Percentiles rank a stretch among this genome's conserved stretches.
phyloP scores from a whole-genome alignment of 37 sponge, comb jelly and placozoan species.

The Cladorhizidae sp. region DNA sequence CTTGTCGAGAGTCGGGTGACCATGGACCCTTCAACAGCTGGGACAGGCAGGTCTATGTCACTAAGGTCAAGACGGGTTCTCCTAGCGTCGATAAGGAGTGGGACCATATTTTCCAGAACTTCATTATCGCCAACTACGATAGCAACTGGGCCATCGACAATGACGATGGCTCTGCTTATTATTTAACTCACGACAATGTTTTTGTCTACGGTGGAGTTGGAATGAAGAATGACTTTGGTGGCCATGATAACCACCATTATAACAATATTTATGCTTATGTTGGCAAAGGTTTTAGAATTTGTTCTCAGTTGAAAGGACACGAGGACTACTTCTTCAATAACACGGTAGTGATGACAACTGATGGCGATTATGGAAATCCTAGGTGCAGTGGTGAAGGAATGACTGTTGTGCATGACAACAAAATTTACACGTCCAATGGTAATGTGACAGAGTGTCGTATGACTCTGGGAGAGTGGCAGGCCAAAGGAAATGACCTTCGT shows the following conservation, averaged over 20 bases:
- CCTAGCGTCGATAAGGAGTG: slow-evolving; percentile 35
- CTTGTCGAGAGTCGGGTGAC: slow-evolving; percentile 67
- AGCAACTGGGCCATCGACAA: slow-evolving; percentile 63
- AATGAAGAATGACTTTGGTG: slow-evolving; percentile 70
- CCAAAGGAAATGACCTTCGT: slow-evolving; percentile 58
- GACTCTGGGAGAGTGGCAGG: slow-evolving; percentile 67
- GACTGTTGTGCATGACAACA: slow-evolving; percentile 67
- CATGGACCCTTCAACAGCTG: slow-evolving; percentile 80
- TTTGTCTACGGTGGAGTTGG: slow-evolving; percentile 56
- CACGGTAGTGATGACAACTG: slow-evolving; percentile 40
- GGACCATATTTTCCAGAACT: slow-evolving; percentile 47
- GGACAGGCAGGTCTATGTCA: slow-evolving; percentile 69
- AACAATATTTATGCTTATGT: slow-evolving; percentile 61
- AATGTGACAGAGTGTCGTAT: slow-evolving; percentile 67
- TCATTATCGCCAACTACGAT: slow-evolving; percentile 66
- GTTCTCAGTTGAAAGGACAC: slow-evolving; percentile 47
- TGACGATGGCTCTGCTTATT: slow-evolving; percentile 77
- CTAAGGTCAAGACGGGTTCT: slow-evolving; percentile 40
- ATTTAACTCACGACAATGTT: slow-evolving; percentile 59
- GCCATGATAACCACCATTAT: slow-evolving; percentile 61
- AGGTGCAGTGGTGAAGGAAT: slow-evolving; percentile 39
- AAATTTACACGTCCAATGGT: slow-evolving; percentile 56
- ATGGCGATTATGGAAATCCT: slow-evolving; percentile 53
- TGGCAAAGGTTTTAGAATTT: slow-evolving; percentile 42
- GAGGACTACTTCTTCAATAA: slow-evolving; percentile 64